Evolutionary conservation across 2,113 vertebrate genomes (phyloP).

Genomic region (Bufo gargarizans): DNA sequence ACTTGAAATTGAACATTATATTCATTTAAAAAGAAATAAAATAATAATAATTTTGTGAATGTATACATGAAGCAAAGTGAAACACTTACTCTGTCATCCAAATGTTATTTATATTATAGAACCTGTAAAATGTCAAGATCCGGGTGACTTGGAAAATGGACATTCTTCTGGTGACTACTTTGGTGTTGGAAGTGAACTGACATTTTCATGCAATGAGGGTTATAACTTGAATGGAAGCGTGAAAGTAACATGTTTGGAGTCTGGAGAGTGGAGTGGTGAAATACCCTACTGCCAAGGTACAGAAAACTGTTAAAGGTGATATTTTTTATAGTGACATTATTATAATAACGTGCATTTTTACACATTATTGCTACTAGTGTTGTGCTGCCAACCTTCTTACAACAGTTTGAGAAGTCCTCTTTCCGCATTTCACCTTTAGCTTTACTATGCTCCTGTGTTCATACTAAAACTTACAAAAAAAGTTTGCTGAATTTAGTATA

Average conservation of each 20-base stretch:
- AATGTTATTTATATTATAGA: constrained; percentile 71
- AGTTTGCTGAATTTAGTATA: too few relatives aligned
- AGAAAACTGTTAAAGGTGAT: constrained; percentile 40
- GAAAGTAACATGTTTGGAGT: constrained; percentile 78
- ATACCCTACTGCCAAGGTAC: constrained; percentile 86
- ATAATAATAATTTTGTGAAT: not conserved
- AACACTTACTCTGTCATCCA: not conserved
- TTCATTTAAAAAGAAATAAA: not conserved
- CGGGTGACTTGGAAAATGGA: constrained; percentile 83
- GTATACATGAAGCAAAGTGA: not conserved
- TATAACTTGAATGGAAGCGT: constrained; percentile 76
- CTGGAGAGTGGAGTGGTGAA: constrained; percentile 78
- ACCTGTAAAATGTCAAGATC: constrained; percentile 84
- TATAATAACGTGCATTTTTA: not conserved
- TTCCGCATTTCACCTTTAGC: not conserved
- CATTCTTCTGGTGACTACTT: constrained; percentile 75
- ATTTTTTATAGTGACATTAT: not conserved
- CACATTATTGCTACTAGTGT: not conserved
- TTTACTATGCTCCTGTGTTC: not conserved
- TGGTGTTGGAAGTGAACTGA: constrained; percentile 79
- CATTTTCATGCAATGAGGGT: constrained; percentile 82
- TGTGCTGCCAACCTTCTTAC: not conserved
- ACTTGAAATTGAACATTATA: not conserved
- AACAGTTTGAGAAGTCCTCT: not conserved
- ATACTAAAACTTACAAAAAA: too few relatives aligned